phyloP scores from a whole-genome alignment of 2,888 invertebrate genomes.

The Eurytoma californica region DNA sequence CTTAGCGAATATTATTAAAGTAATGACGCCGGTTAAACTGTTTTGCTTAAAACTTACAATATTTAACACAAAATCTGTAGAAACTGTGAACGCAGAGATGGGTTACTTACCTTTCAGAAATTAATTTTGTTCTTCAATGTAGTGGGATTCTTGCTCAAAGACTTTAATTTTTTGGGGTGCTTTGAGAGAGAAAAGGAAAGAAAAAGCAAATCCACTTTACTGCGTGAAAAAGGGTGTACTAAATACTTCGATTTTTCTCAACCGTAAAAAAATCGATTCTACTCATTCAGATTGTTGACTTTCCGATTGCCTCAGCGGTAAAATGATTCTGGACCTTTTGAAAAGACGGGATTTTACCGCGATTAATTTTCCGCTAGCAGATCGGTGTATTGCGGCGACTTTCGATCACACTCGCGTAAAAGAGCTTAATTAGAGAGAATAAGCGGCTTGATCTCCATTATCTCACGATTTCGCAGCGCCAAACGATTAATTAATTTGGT shows the following conservation, averaged over 20 bases:
- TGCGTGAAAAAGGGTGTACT: constrained; percentile 7
- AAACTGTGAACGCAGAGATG: no score
- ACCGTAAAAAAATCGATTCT: constrained; percentile 6
- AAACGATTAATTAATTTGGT: constrained; percentile 49
- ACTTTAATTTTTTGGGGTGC: neutral
- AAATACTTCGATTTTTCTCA: constrained; percentile 4
- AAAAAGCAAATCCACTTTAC: neutral
- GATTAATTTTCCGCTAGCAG: constrained; percentile 5
- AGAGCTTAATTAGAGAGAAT: constrained; percentile 38
- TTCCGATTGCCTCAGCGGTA: neutral
- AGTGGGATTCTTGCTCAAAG: no score
- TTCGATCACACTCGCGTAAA: neutral
- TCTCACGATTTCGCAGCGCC: constrained; percentile 15
- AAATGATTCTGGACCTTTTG: neutral
- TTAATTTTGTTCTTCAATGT: no score
- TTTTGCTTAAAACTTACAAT: no score
- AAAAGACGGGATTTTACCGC: neutral
- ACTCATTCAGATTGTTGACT: constrained; percentile 20
- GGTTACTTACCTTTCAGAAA: no score
- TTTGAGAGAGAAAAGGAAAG: neutral
- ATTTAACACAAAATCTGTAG: no score
- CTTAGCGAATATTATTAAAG: no score
- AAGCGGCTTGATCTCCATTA: neutral
- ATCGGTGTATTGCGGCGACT: constrained; percentile 13
- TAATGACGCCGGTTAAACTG: no score